Percentiles rank a stretch among this genome's conserved stretches.
These are phyloP conservation scores for Muricea muricata DNA, from an alignment of 92 coral and sea anemone species.

Conservation along the genomic window DNA sequence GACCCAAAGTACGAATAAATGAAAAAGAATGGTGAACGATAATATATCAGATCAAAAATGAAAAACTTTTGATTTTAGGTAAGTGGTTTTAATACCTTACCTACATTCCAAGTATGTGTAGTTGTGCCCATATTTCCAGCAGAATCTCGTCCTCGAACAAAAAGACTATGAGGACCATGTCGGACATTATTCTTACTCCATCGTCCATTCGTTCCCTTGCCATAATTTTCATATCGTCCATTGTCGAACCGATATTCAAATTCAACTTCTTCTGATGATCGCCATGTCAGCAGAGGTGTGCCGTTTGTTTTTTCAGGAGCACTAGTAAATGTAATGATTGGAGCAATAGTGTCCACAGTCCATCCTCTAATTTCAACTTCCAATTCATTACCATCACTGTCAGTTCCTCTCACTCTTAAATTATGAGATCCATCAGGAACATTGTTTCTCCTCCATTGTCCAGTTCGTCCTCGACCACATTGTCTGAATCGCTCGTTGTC, in stretches of 20 bases:
- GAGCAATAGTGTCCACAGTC: too few species aligned
- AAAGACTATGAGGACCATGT: constrained; percentile 7
- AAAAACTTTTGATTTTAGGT: not conserved
- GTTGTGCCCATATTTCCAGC: not conserved
- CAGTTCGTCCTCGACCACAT: constrained; percentile 8
- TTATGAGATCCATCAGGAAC: constrained; percentile 14
- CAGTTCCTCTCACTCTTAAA: not conserved
- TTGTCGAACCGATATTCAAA: constrained; percentile 6
- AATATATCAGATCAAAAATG: not conserved
- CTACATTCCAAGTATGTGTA: not conserved
- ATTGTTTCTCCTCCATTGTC: constrained; percentile 15
- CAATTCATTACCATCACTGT: not conserved
- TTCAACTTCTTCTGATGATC: not conserved
- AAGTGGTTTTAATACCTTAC: too few species aligned
- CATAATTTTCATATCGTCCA: not conserved
- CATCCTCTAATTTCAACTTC: too few species aligned
- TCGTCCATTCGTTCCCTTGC: not conserved
- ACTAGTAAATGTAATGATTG: too few species aligned
- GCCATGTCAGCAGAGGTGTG: not conserved
- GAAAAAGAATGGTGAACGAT: too few species aligned
- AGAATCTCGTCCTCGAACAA: not conserved
- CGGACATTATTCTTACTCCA: not conserved
- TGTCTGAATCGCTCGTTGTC: not conserved
- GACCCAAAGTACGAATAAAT: too few species aligned
- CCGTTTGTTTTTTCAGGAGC: not conserved